Conservation (phyloP, 1,140 invertebrate genomes). For the Linepithema humile region DNA sequence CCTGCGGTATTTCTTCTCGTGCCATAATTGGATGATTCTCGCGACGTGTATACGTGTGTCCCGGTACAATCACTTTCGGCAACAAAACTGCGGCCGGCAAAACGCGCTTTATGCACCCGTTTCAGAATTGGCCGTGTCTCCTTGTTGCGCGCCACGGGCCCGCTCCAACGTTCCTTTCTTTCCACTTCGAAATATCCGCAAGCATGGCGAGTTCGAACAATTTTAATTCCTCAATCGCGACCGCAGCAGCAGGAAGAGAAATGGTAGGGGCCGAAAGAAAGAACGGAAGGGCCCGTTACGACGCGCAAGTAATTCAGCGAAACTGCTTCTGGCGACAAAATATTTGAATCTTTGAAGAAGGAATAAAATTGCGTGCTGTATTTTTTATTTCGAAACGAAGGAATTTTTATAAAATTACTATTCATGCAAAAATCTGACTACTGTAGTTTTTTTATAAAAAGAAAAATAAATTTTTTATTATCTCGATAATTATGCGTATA, state of each 20-base stretch:
- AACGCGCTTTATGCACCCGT: constrained; percentile 34
- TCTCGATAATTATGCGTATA: not conserved
- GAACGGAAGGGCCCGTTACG: constrained; percentile 28
- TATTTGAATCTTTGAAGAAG: constrained; percentile 68
- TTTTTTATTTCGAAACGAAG: constrained; percentile 3
- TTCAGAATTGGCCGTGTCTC: not conserved
- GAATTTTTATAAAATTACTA: not conserved
- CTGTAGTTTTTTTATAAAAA: not conserved
- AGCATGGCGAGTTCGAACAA: constrained; percentile 68
- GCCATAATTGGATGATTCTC: constrained; percentile 61
- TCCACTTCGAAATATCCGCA: constrained; percentile 53
- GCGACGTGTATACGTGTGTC: constrained; percentile 17
- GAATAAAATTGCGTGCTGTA: not conserved
- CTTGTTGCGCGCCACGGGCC: not conserved
- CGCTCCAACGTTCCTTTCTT: constrained; percentile 53
- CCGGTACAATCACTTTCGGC: constrained; percentile 17
- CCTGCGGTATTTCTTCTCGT: constrained; percentile 40
- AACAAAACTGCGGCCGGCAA: constrained; percentile 28
- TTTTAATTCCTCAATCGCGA: constrained; percentile 79
- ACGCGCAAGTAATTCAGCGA: constrained; percentile 74
- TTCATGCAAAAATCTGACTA: not conserved
- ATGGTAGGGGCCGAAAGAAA: not conserved
- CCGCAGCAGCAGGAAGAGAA: constrained; percentile 52
- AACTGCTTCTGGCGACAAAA: constrained; percentile 74
- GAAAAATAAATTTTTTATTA: not conserved